Conservation (phyloP, 2,113 vertebrate genomes). For the Crotalus tigris region DNA sequence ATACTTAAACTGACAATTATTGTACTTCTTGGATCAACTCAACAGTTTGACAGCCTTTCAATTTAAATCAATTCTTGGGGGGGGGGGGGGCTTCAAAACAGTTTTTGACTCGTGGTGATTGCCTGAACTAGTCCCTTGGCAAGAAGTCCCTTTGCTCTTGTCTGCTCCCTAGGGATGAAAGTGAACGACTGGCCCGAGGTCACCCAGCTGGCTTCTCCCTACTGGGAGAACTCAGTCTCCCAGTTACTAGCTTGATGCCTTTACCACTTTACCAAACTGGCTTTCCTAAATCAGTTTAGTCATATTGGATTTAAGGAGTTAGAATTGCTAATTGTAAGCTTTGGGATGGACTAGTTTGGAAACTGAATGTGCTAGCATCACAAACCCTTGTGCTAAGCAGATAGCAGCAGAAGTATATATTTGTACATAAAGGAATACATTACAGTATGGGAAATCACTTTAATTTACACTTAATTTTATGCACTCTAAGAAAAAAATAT, state of each 20-base stretch:
- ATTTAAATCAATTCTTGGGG: neutral
- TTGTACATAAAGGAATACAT: slow-evolving; percentile 12
- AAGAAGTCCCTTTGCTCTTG: neutral
- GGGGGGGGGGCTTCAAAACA: neutral
- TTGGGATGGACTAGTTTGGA: neutral
- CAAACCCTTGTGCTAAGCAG: neutral
- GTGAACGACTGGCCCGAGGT: neutral
- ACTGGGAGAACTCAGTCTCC: neutral
- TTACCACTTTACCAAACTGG: neutral
- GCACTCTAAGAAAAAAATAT: neutral
- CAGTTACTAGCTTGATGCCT: neutral
- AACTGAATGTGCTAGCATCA: neutral
- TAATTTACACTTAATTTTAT: neutral
- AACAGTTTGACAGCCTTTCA: too few relatives aligned
- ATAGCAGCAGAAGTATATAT: neutral
- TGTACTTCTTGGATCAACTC: neutral
- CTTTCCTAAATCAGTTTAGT: neutral
- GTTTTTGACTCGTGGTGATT: neutral
- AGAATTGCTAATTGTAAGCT: neutral
- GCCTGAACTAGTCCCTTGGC: neutral
- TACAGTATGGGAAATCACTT: slow-evolving; percentile 19
- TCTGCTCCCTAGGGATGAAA: neutral
- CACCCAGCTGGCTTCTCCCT: neutral
- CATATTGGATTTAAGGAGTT: neutral
- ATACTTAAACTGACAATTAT: too few relatives aligned